These are phyloP conservation scores for Zaprionus nigranus DNA, from an alignment of 1,140 invertebrate species.

Conservation along the genomic window DNA sequence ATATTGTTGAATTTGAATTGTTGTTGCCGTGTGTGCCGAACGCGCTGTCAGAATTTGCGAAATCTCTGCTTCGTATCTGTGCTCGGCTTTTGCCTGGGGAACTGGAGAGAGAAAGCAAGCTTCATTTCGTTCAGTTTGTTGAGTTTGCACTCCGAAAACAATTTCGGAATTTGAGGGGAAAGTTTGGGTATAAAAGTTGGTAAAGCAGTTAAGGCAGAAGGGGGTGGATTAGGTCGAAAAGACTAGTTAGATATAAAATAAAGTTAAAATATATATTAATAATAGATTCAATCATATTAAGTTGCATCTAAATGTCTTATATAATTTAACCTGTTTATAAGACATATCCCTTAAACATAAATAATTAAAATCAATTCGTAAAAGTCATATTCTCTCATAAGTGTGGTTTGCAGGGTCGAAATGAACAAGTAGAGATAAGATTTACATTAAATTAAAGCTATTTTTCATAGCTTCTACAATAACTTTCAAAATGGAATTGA, in stretches of 20 bases:
- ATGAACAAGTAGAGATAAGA: no score
- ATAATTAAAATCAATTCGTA: no score
- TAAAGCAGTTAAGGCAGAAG: conserved; percentile 23
- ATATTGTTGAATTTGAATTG: conserved; percentile 53
- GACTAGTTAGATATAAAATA: background rate
- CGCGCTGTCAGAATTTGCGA: conserved; percentile 26
- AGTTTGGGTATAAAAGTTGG: conserved; percentile 8
- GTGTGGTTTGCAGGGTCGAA: no score
- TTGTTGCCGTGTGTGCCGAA: conserved; percentile 41
- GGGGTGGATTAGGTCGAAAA: background rate
- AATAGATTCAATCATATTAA: no score
- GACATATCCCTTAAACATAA: no score
- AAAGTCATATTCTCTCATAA: no score
- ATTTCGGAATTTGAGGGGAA: conserved; percentile 4
- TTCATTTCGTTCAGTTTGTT: conserved; percentile 44
- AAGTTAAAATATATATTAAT: no score
- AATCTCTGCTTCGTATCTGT: conserved; percentile 34
- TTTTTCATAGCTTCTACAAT: no score
- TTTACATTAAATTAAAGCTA: no score
- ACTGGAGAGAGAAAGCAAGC: background rate
- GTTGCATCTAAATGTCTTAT: no score
- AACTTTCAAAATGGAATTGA: no score
- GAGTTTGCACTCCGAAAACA: conserved; percentile 16
- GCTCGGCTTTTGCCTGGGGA: conserved; percentile 14
- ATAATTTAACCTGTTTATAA: no score